Evolutionary conservation across 2,888 invertebrate species (phyloP).

Genomic region (Sussaba pulchella): DNA sequence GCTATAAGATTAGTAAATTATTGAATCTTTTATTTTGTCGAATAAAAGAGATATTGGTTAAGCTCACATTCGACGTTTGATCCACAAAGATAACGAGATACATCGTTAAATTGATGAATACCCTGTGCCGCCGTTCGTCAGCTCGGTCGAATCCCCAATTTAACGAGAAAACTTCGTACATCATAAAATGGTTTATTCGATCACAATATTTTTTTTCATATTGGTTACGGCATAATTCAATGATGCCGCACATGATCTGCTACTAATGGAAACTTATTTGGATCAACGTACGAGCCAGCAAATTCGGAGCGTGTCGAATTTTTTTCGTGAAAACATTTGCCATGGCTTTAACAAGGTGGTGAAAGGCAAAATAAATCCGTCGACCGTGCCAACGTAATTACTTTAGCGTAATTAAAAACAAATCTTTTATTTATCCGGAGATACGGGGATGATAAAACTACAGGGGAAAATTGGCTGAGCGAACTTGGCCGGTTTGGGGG

Average conservation of each 20-base stretch:
- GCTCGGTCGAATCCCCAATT: not conserved
- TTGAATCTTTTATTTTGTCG: not conserved
- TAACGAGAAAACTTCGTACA: not conserved
- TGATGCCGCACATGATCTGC: too few relatives aligned
- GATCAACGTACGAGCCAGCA: not conserved
- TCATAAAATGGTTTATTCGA: not conserved
- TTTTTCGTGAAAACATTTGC: not conserved
- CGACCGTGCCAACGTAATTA: slow-evolving; percentile 46
- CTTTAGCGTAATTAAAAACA: slow-evolving; percentile 60
- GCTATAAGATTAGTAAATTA: not conserved
- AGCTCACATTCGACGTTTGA: not conserved
- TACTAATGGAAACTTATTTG: not conserved
- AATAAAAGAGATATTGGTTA: not conserved
- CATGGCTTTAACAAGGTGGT: slow-evolving; percentile 37
- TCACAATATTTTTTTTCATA: not conserved
- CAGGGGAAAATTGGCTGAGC: slow-evolving; percentile 28
- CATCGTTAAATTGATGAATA: slow-evolving; percentile 13
- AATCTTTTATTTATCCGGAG: slow-evolving; percentile 56
- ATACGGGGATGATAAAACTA: slow-evolving; percentile 32
- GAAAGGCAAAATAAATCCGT: slow-evolving; percentile 29
- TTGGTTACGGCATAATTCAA: not conserved
- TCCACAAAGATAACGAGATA: not conserved
- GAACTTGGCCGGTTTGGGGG: slow-evolving; percentile 38
- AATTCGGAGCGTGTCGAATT: not conserved
- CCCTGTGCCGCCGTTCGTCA: not conserved